Percentiles rank a stretch among this genome's conserved stretches.
phyloP scores from a whole-genome alignment of 2,888 invertebrate genomes.

The Amiota minor region DNA sequence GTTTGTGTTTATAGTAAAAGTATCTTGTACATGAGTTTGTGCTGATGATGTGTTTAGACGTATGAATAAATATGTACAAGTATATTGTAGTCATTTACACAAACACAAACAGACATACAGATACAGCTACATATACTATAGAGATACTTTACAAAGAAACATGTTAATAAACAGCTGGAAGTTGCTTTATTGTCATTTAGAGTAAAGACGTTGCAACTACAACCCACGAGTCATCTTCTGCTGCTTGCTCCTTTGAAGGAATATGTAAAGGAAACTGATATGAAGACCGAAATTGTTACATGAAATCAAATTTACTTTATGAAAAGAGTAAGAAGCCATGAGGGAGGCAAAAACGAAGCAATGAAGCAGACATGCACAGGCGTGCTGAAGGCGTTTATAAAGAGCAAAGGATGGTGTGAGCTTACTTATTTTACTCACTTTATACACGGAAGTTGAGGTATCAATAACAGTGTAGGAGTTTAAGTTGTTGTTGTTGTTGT shows the following conservation, averaged over 20 bases:
- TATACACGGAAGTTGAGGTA: slow-evolving; percentile 54
- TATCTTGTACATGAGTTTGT: background rate
- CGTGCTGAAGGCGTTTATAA: slow-evolving; percentile 39
- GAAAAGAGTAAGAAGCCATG: too few relatives aligned
- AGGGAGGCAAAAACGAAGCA: background rate
- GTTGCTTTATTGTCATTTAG: slow-evolving; percentile 63
- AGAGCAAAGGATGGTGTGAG: slow-evolving; percentile 55
- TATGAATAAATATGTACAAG: slow-evolving; percentile 7
- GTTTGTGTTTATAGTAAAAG: background rate
- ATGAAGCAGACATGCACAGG: background rate
- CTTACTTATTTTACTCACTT: slow-evolving; percentile 12
- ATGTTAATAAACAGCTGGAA: slow-evolving; percentile 66
- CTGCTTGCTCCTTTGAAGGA: too few relatives aligned
- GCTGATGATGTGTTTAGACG: background rate
- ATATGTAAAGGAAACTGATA: background rate
- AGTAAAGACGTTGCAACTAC: slow-evolving; percentile 7
- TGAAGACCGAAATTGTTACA: background rate
- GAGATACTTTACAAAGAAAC: slow-evolving; percentile 56
- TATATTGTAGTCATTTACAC: too few relatives aligned
- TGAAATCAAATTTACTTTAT: slow-evolving; percentile 39
- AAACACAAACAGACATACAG: too few relatives aligned
- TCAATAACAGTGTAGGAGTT: slow-evolving; percentile 60
- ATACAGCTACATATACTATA: slow-evolving; percentile 29
- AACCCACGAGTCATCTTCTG: background rate
- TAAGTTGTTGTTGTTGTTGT: background rate